Base-by-base conservation (phyloP, 1,140 invertebrate species). In the Pararge aegeria region DNA sequence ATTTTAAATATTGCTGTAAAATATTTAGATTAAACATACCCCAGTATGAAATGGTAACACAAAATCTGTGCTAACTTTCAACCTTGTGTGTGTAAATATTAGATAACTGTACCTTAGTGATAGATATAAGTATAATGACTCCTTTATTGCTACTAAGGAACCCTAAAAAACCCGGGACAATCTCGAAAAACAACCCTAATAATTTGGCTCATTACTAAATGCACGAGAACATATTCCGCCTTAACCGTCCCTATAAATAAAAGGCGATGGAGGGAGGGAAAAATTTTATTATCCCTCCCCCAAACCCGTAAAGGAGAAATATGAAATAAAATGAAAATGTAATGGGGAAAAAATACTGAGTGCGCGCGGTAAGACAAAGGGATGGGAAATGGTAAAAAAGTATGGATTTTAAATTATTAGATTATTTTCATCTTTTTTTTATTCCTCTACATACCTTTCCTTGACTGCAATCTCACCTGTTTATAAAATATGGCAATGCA, bases 271-370 rank as follows among this genome's bases (percentile, higher is more conserved):
- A 64, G 78, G 55, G 73, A 79, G 83, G 83, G 85, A 87, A 89
- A 87, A 89, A 83, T 86, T 89, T 87, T 89, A 87, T 87, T 87
- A 87, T 85, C 78, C 80, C 73, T 63, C 54, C 73, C 64, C 64
- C 77, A 66, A n/a, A 69, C 73, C 72, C 76, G 64, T 55, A 75
- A 84, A 83, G 81, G 82, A 84, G 83, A 80, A 87, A 89, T 87
- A 86, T 89, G 83, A 87, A 86, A 89, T 89, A 89, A 89, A 89
- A 89, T 89, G 86, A 89, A 89, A 89, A 89, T 83, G 81, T 89
- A 87, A 89, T 89, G 80, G 83, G 83, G 78, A 89, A 89, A 87
- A 89, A 89, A 89, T 89, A 86, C 81, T 73, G 71, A 78, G 74
- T 64, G 71, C 69, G 72, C 68, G 64, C 50, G 70, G 79, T 72